Conservation (phyloP, 1,140 invertebrate genomes). For the Brachionus koreanus region DNA sequence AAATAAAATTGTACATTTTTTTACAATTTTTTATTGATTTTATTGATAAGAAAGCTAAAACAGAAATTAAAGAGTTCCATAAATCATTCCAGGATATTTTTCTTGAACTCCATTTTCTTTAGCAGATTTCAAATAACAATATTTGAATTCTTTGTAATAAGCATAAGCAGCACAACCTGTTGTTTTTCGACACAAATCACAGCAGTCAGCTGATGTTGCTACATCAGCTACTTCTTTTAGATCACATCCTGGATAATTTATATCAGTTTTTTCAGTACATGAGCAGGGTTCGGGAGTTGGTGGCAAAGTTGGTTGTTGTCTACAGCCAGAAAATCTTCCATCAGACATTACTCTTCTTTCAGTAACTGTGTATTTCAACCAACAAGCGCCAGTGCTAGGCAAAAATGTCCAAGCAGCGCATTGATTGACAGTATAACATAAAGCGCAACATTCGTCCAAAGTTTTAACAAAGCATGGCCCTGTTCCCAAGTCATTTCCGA, state of each 20-base stretch:
- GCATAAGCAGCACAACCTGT: not conserved
- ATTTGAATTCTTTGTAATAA: conserved; percentile 8
- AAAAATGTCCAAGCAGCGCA: conserved; percentile 29
- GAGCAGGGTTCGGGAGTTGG: not conserved
- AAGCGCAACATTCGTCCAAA: not conserved
- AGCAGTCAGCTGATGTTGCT: not conserved
- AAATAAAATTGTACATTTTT: too few relatives aligned
- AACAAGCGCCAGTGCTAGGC: not conserved
- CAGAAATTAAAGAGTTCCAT: conserved; percentile 1
- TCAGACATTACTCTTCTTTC: conserved; percentile 4
- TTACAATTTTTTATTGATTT: too few relatives aligned
- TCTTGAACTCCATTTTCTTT: not conserved
- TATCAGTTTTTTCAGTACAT: not conserved
- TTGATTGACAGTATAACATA: not conserved
- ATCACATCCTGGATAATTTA: conserved; percentile 27
- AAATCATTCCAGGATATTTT: not conserved
- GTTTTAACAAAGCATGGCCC: not conserved
- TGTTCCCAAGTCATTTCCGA: conserved; percentile 10
- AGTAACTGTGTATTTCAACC: conserved; percentile 30
- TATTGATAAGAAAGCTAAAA: too few relatives aligned
- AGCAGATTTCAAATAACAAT: conserved; percentile 32
- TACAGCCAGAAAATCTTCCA: conserved; percentile 14
- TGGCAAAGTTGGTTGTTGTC: not conserved
- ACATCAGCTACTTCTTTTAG: not conserved
- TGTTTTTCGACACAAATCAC: not conserved